Evolutionary conservation across 2,888 invertebrate species (phyloP).

Genomic region (Synanthedon myopaeformis): DNA sequence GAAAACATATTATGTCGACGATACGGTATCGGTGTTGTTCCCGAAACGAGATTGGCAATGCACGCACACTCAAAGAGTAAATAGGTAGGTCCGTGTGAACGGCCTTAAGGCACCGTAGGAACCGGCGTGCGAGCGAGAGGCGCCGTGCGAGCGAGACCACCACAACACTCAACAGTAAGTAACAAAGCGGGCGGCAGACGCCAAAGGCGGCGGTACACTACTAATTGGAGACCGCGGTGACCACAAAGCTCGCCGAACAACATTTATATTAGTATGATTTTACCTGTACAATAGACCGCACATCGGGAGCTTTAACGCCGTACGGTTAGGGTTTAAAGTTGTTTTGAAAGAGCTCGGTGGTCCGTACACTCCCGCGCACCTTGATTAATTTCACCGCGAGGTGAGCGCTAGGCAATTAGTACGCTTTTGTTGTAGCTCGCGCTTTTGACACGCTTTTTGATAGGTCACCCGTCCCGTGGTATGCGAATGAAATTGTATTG

Average conservation of each 20-base stretch:
- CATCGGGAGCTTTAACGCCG: background rate
- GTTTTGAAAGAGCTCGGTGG: background rate
- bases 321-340: background rate
- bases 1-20: too few species aligned
- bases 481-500: background rate
- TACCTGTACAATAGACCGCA: slow-evolving; percentile 1
- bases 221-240: slow-evolving; percentile 64
- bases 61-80: slow-evolving; percentile 6
- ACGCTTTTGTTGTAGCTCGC: slow-evolving; percentile 47
- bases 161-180: slow-evolving; percentile 16
- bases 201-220: slow-evolving; percentile 64
- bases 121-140: slow-evolving; percentile 16
- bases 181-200: slow-evolving; percentile 55
- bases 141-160: slow-evolving; percentile 12
- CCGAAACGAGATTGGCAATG: background rate
- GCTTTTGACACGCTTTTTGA: slow-evolving; percentile 19
- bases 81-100: slow-evolving; percentile 5
- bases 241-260: slow-evolving; percentile 61
- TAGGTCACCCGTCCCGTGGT: slow-evolving; percentile 1
- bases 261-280: slow-evolving; percentile 55
- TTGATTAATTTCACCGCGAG: slow-evolving; percentile 62
- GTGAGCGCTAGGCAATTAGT: slow-evolving; percentile 60
- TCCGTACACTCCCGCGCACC: slow-evolving; percentile 30
- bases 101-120: background rate
- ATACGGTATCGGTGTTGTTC: too few species aligned